Conservation (phyloP, 2,113 vertebrate genomes). For the Caloenas nicobarica region DNA sequence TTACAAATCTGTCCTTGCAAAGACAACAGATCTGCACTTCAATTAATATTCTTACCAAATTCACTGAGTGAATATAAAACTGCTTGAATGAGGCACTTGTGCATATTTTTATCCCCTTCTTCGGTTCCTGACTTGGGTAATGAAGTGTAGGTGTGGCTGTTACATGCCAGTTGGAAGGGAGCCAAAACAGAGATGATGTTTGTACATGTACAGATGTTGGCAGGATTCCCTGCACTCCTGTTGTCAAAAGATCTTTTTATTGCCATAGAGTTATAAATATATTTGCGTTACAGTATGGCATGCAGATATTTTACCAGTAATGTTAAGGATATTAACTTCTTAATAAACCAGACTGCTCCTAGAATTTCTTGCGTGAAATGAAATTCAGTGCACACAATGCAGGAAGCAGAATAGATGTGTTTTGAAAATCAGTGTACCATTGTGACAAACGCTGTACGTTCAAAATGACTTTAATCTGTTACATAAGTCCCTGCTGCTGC, state of each 20-base stretch:
- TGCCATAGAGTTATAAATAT: constrained; percentile 62
- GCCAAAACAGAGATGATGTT: constrained; percentile 69
- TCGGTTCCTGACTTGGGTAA: constrained; percentile 52
- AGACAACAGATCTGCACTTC: constrained; percentile 3
- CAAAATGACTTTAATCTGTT: not conserved
- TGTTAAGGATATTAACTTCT: not conserved
- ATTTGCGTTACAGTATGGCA: constrained; percentile 30
- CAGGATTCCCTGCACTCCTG: constrained; percentile 63
- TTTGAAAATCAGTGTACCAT: not conserved
- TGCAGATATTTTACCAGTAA: not conserved
- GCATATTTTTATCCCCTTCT: constrained; percentile 55
- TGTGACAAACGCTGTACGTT: not conserved
- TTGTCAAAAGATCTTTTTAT: constrained; percentile 74
- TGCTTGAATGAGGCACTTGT: constrained; percentile 55
- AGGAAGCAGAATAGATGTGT: not conserved
- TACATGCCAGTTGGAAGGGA: constrained; percentile 63
- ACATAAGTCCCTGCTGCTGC: not conserved
- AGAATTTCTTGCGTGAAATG: not conserved
- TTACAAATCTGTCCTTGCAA: not conserved
- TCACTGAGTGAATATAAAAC: constrained; percentile 19
- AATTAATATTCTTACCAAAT: constrained; percentile 47
- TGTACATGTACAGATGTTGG: constrained; percentile 74
- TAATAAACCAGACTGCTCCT: not conserved
- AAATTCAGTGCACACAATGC: not conserved
- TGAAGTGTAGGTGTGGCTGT: constrained; percentile 65